Conservation (phyloP, 2,113 vertebrate genomes). For the Tragelaphus buxtoni region DNA sequence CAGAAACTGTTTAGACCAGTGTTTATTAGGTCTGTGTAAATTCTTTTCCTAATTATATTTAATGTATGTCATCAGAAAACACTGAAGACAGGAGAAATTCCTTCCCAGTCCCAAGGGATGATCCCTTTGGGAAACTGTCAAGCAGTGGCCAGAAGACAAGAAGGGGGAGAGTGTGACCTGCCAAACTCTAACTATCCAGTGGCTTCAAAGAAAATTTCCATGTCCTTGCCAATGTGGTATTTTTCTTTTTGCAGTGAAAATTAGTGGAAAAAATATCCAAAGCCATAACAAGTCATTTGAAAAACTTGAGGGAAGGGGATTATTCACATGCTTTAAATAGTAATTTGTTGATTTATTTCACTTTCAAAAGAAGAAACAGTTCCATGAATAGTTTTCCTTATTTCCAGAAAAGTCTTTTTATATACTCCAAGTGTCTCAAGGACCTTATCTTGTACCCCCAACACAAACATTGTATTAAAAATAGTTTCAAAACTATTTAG, state of each 20-base stretch:
- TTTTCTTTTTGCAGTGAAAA: conserved; percentile 34
- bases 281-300: conserved; percentile 51
- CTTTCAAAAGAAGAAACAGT: conserved; percentile 45
- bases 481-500: conserved; percentile 69
- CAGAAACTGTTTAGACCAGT: neutral
- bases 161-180: neutral
- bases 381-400: conserved; percentile 45
- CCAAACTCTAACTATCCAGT: neutral
- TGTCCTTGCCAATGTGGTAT: neutral
- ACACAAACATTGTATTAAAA: conserved; percentile 68
- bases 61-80: neutral
- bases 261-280: conserved; percentile 33
- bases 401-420: conserved; percentile 65
- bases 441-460: conserved; percentile 37
- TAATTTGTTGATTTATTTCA: conserved; percentile 65
- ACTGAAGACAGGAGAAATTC: neutral
- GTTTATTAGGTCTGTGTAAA: neutral
- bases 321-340: conserved; percentile 58
- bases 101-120: neutral
- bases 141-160: neutral
- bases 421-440: conserved; percentile 52
- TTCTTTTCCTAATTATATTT: neutral
- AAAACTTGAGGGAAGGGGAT: neutral
- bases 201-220: neutral
- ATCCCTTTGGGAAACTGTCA: neutral